Conservation (phyloP, 2,797 vertebrate genomes). For the Pteropus rufus region DNA sequence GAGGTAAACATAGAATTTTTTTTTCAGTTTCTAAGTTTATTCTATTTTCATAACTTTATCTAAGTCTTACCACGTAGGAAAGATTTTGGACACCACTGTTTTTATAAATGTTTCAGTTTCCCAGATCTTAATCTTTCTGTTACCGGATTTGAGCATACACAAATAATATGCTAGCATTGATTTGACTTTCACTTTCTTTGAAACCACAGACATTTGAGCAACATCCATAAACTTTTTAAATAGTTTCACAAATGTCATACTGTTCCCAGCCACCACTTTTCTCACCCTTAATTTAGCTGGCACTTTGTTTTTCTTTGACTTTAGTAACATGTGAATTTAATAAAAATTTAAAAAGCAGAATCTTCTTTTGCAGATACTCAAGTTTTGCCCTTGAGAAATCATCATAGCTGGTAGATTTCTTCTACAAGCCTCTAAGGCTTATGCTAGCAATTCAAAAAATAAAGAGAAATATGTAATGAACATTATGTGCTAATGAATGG, state of each 20-base stretch:
- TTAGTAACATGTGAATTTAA: background rate
- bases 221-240: slow-evolving; percentile 41
- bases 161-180: background rate
- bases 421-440: background rate
- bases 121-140: slow-evolving; percentile 5
- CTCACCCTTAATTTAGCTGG: background rate
- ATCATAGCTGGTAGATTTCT: background rate
- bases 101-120: background rate
- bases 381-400: background rate
- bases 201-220: background rate
- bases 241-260: slow-evolving; percentile 17
- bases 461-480: background rate
- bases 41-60: background rate
- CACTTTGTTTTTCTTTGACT: background rate
- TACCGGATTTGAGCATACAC: background rate
- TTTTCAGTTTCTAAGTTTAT: background rate
- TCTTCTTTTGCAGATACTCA: background rate
- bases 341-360: background rate
- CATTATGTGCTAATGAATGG: background rate
- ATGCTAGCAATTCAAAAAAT: background rate
- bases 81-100: background rate
- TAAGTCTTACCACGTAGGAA: background rate
- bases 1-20: background rate
- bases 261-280: background rate
- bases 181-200: background rate